phyloP scores from a whole-genome alignment of 2,113 vertebrate species.

The Salvelinus sp. region DNA sequence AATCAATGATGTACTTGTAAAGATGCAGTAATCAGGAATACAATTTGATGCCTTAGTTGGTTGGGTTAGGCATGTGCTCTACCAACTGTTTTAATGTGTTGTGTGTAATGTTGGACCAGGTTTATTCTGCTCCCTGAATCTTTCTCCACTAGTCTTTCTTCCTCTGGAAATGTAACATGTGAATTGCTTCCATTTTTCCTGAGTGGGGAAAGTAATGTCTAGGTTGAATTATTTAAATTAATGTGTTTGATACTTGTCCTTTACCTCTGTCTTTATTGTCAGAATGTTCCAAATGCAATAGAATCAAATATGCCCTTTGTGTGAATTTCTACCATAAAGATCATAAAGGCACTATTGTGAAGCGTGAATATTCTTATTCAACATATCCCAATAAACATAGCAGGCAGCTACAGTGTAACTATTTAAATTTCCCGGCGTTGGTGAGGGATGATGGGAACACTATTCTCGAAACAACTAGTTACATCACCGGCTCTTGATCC shows the following conservation, averaged over 20 bases:
- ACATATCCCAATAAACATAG: too few species aligned
- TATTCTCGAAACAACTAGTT: slow-evolving; percentile 43
- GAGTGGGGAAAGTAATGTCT: not conserved
- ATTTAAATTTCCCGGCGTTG: slow-evolving; percentile 5
- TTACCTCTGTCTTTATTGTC: too few species aligned
- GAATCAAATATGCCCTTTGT: not conserved
- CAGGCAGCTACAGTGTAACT: not conserved
- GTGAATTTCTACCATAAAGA: too few species aligned
- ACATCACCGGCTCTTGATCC: slow-evolving; percentile 42
- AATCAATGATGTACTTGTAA: slow-evolving; percentile 79
- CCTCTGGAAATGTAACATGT: not conserved
- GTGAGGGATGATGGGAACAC: not conserved
- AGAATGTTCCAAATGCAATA: not conserved
- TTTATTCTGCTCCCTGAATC: not conserved
- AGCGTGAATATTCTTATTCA: too few species aligned
- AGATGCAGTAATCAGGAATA: slow-evolving; percentile 80
- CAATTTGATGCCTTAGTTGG: slow-evolving; percentile 86
- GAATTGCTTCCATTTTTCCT: not conserved
- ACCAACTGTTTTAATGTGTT: not conserved
- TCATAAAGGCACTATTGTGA: too few species aligned
- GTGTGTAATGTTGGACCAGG: not conserved
- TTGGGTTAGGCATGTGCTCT: slow-evolving; percentile 53
- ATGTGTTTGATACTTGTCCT: not conserved
- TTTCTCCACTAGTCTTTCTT: not conserved
- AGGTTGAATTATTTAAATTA: not conserved